Base-by-base conservation (phyloP, 2,797 vertebrate species). In the Takifugu rubripes region DNA sequence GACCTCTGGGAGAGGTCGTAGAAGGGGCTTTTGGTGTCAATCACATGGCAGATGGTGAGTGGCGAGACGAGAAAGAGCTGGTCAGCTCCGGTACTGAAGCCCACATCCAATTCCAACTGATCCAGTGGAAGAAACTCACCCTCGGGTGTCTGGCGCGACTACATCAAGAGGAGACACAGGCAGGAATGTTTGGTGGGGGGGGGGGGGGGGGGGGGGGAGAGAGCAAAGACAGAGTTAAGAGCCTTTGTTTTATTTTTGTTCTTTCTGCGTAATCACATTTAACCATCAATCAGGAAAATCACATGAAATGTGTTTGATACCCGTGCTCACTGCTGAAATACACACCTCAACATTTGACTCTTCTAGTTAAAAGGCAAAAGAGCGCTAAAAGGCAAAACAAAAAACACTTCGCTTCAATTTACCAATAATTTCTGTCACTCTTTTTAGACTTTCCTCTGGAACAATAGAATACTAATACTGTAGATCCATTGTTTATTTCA, bases 31-130 rank as follows among this genome's bases (percentile, higher is more conserved):
- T 98, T 98, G 89, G 94, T 88, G 82, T 99, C 96, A 29, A 99
- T 99, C 89, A 98, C 94, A 66, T 99, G 97, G 91, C 96, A 98
- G 91, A 99, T 99, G 31, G 97, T 99, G 79, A 98, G 97, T 0
- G 97, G 97, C 26, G 97, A 99, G 83, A 99, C 97, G 66, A 99
- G 95, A 87, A 98, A 99, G 63, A 99, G 96, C 91, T 99, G 97
- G 87, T 99, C 97, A 0, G 97, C 97, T 29, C 97, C 97, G 0
- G 97, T 99, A 79, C 95, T 98, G 92, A 99, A 99, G 61, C 97
- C 97, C 77, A 99, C 97, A 56, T 99, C 97, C 92, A 99, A 86
- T 91, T 99, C 97, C 91, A 99, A 89, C 92, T 99, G 97, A 84
- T 99, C 97, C 79, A 99, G 91, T 0, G 97, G 96, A 61, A 99